A percentile compares a stretch with the other conserved stretches of the same genome.
phyloP scores from a whole-genome alignment of 2,888 invertebrate species.

The Cheilosia variabilis region DNA sequence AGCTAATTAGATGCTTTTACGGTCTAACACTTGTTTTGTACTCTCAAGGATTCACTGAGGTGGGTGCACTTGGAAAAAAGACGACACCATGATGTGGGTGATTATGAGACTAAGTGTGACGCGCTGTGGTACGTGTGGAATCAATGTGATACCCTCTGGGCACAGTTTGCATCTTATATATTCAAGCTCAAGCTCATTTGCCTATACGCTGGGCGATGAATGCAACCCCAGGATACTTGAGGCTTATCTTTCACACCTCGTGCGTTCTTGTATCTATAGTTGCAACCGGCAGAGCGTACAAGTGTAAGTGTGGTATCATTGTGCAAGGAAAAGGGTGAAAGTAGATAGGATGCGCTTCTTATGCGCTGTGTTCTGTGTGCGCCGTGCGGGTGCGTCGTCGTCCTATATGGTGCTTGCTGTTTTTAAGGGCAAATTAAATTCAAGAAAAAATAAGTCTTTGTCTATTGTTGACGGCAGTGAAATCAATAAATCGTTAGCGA shows the following conservation, averaged over 20 bases:
- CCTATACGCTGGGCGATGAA: conserved; percentile 14
- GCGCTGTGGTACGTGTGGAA: conserved; percentile 22
- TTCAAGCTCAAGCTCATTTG: conserved; percentile 47
- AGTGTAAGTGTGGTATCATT: background rate
- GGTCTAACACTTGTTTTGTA: conserved; percentile 68
- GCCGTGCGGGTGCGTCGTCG: too few species aligned
- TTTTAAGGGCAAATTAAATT: too few species aligned
- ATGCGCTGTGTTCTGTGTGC: background rate
- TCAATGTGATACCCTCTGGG: conserved; percentile 25
- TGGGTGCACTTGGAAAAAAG: conserved; percentile 49
- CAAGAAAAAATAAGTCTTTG: too few species aligned
- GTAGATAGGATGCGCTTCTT: background rate
- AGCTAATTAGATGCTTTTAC: conserved; percentile 72
- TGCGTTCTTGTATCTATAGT: conserved; percentile 12
- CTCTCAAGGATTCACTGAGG: conserved; percentile 58
- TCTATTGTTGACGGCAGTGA: too few species aligned
- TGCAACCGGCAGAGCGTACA: conserved; percentile 6
- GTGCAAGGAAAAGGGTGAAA: background rate
- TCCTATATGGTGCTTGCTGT: too few species aligned
- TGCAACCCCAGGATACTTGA: conserved; percentile 28
- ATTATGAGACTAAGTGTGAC: conserved; percentile 17
- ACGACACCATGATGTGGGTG: conserved; percentile 32
- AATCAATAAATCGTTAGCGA: too few species aligned
- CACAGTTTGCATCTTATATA: conserved; percentile 18
- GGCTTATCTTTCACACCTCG: conserved; percentile 62